These are phyloP conservation scores for Matsumyia berberina DNA, from an alignment of 2,888 invertebrate genomes.

Conservation along the genomic window DNA sequence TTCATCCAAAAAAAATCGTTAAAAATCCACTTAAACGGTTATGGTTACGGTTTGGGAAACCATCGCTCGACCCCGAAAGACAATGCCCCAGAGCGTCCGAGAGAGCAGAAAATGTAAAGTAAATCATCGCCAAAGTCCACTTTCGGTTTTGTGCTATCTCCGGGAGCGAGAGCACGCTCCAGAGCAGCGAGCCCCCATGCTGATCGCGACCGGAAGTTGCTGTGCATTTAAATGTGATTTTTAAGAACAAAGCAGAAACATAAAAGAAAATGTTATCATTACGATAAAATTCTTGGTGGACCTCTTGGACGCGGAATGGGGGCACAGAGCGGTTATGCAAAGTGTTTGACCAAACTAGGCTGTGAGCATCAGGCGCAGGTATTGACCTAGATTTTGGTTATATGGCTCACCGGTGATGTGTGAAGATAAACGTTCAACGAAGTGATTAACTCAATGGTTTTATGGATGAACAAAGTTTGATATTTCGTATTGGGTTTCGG, in stretches of 20 bases:
- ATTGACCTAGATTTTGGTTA: constrained; percentile 41
- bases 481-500: neutral
- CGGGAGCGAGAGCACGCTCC: constrained; percentile 7
- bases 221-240: constrained; percentile 48
- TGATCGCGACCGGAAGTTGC: constrained; percentile 45
- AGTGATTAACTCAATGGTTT: constrained; percentile 28
- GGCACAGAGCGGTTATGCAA: constrained; percentile 34
- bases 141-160: constrained; percentile 49
- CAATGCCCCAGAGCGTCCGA: neutral
- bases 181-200: constrained; percentile 32
- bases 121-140: constrained; percentile 47
- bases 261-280: constrained; percentile 26
- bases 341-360: constrained; percentile 16
- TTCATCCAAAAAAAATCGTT: constrained; percentile 45
- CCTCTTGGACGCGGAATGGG: constrained; percentile 11
- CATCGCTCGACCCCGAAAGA: constrained; percentile 13
- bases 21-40: constrained; percentile 53
- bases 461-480: constrained; percentile 5
- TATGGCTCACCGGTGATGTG: constrained; percentile 23
- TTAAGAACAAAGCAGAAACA: constrained; percentile 11
- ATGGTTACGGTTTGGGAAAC: constrained; percentile 21
- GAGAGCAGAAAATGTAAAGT: constrained; percentile 29
- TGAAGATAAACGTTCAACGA: constrained; percentile 38
- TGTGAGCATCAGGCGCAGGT: constrained; percentile 19
- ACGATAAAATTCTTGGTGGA: constrained; percentile 29